These are phyloP conservation scores for Oryzias curvinotus DNA, from an alignment of 2,113 vertebrate species.

Conservation along the genomic window DNA sequence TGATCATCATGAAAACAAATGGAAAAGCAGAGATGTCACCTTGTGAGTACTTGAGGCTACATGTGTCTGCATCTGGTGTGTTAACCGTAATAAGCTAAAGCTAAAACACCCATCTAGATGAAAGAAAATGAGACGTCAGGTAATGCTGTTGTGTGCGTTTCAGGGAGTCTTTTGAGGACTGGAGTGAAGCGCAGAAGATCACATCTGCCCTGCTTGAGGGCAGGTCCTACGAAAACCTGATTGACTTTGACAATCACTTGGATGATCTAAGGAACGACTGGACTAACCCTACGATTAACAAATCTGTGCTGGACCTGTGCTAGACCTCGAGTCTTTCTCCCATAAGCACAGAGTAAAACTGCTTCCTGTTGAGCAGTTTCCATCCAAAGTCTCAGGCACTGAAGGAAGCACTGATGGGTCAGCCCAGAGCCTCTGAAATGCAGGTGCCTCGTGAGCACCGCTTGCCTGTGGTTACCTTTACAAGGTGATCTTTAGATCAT, in stretches of 20 bases:
- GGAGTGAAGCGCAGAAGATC: conserved; percentile 93
- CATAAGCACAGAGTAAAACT: conserved; percentile 23
- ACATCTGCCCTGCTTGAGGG: conserved; percentile 87
- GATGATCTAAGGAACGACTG: conserved; percentile 97
- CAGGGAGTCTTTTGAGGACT: conserved; percentile 94
- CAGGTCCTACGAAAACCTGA: conserved; percentile 89
- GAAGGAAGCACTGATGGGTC: conserved; percentile 27
- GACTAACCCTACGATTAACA: conserved; percentile 98
- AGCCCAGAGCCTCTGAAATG: conserved; percentile 45
- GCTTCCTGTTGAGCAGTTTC: conserved; percentile 53
- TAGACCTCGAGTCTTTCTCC: conserved; percentile 50
- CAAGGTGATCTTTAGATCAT: conserved; percentile 33
- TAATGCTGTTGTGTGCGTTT: conserved; percentile 17
- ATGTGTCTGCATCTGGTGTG: background rate
- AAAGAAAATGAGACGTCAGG: background rate
- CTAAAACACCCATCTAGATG: background rate
- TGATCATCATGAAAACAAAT: conserved; percentile 93
- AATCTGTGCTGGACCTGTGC: conserved; percentile 92
- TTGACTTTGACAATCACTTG: conserved; percentile 97
- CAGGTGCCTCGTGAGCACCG: conserved; percentile 37
- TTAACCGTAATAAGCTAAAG: background rate
- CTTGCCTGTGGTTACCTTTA: conserved; percentile 37
- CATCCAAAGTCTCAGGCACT: conserved; percentile 34
- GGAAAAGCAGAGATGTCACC: conserved; percentile 90
- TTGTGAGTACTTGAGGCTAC: conserved; percentile 77